phyloP scores from a whole-genome alignment of 1,140 invertebrate genomes.

The Drosophila grimshawi region DNA sequence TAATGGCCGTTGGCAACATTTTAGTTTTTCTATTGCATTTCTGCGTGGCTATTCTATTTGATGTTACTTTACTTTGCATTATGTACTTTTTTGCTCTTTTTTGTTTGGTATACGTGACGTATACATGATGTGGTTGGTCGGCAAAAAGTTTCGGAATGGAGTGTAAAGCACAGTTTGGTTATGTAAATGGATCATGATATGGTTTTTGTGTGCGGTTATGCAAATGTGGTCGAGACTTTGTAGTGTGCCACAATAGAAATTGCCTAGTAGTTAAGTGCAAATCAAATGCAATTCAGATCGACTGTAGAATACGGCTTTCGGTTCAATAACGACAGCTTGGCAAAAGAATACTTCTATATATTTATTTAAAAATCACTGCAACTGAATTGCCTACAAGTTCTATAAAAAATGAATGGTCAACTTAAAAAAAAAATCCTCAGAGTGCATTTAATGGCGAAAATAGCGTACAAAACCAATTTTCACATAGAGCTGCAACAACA shows the following conservation, averaged over 20 bases:
- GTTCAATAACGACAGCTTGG: constrained; percentile 7
- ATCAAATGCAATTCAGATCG: constrained; percentile 47
- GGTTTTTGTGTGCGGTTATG: constrained; percentile 44
- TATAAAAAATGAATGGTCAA: background rate
- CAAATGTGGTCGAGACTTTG: constrained; percentile 39
- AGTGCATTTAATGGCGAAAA: background rate
- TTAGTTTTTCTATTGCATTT: constrained; percentile 42
- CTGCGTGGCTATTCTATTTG: constrained; percentile 29
- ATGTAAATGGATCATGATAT: constrained; percentile 57
- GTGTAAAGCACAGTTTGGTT: constrained; percentile 49
- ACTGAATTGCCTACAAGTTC: background rate
- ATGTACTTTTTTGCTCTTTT: background rate
- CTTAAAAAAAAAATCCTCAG: background rate
- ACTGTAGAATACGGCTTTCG: constrained; percentile 18
- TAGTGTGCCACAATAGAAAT: constrained; percentile 5
- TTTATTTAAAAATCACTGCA: background rate
- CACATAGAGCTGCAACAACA: constrained; percentile 21
- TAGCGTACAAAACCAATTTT: constrained; percentile 51
- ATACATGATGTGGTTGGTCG: constrained; percentile 46
- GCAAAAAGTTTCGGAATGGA: constrained; percentile 49
- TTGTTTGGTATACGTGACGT: constrained; percentile 47
- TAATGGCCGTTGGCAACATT: constrained; percentile 58
- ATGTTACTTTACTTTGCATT: constrained; percentile 18
- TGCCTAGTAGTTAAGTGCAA: constrained; percentile 34
- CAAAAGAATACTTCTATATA: background rate